phyloP scores from a whole-genome alignment of 2,888 invertebrate genomes.

The Pediacus dermestoides region DNA sequence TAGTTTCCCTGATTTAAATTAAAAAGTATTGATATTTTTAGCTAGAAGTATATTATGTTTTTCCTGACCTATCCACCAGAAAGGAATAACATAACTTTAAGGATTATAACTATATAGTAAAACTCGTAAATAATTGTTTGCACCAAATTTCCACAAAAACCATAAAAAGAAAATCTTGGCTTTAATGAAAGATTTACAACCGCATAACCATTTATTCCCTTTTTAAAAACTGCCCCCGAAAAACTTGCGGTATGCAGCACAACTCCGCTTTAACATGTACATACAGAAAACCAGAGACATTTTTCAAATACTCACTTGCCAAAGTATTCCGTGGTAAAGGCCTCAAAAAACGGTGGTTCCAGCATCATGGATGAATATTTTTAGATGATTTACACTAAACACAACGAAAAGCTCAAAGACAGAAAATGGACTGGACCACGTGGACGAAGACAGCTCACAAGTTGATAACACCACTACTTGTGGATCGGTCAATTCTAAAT shows the following conservation, averaged over 20 bases:
- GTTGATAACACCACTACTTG: no score
- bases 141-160: not conserved
- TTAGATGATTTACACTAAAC: not conserved
- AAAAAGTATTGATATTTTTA: no score
- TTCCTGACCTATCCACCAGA: no score
- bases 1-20: no score
- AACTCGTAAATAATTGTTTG: no score
- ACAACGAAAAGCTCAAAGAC: not conserved
- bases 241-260: not conserved
- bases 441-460: conserved; percentile 1
- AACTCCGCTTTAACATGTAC: not conserved
- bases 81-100: no score
- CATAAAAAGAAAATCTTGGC: not conserved
- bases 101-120: no score
- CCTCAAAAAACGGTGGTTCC: conserved; percentile 17
- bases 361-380: conserved; percentile 14
- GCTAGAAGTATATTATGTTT: no score
- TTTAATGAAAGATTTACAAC: conserved; percentile 1
- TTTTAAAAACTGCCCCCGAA: not conserved
- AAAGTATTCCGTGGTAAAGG: conserved; percentile 16
- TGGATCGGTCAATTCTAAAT: no score
- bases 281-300: not conserved
- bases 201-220: not conserved
- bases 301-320: conserved; percentile 19
- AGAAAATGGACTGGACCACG: conserved; percentile 8